Evolutionary conservation across 2,797 vertebrate genomes (phyloP), one percentile per base, ranked within the genome.

Genomic region (Anomalospiza imberbis): DNA sequence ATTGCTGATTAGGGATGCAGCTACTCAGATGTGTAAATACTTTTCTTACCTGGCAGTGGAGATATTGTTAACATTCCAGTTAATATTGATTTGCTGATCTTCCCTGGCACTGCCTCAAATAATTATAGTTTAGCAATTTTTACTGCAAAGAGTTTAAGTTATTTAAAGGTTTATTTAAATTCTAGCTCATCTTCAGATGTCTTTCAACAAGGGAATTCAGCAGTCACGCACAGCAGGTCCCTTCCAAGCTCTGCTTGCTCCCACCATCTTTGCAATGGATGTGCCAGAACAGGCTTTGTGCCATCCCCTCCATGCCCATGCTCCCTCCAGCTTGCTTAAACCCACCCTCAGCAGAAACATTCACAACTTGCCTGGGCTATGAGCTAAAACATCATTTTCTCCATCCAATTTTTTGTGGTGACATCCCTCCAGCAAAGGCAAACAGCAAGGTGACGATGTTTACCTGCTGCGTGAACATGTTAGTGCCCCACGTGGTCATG

Each of bases 21-120:
- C 57, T 93, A 40, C 42, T 93, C 1, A 1, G 54, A 87, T 32
- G 9, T 57, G 45, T 67, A 95, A 92, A 53, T 82, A 34, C 57
- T 85, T 95, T 51, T 40, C 45, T 89, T 70, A 47, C 34, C 63
- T 85, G 68, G 50, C 29, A 47, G 53, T 63, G 63, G 36, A 86
- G 51, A 85, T 70, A 73, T 2, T 58, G 36, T 72, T 87, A 86
- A 84, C 54, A 70, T 90, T 93, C 85, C 67, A 88, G 54, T 84
- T 88, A 78, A 78, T 78, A 73, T 29, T 84, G 66, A 88, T 82
- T 94, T 92, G 32, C 71, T 94, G 67, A 57, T 82, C 51, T 91
- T 87, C 48, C 45, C 51, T 87, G 45, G 44, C n/a, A 50, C 17
- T 3, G 2, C 60, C 63, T 94, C 34, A 81, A 84, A 76, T 1